These are phyloP conservation scores for Urechis unicinctus DNA, from an alignment of 2,888 invertebrate species.

Conservation along the genomic window DNA sequence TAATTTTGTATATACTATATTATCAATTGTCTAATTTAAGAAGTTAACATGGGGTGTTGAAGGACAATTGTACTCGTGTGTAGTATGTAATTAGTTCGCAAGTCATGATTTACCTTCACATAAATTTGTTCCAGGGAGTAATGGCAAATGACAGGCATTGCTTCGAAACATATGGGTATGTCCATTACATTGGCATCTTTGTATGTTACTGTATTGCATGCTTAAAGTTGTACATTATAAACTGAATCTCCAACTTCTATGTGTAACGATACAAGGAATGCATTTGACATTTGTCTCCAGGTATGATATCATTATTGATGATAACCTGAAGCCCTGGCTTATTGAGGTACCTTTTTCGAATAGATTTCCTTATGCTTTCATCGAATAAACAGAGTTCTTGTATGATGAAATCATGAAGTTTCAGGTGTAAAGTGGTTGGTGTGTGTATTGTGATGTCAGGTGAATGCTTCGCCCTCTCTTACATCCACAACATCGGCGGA, in stretches of 20 bases:
- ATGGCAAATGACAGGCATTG: constrained; percentile 90
- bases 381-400: no score
- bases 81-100: background rate
- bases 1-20: no score
- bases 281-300: constrained; percentile 32
- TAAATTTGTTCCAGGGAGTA: constrained; percentile 52
- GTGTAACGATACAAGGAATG: no score
- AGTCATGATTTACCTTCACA: background rate
- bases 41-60: no score
- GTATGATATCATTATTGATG: constrained; percentile 92
- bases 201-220: no score
- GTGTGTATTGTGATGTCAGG: constrained; percentile 52
- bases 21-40: no score
- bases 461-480: constrained; percentile 91
- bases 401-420: no score
- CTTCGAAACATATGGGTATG: constrained; percentile 81
- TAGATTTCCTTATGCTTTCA: background rate
- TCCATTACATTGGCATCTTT: background rate
- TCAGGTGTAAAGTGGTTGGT: no score
- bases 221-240: no score
- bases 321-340: constrained; percentile 87
- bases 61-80: background rate
- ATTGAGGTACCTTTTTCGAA: constrained; percentile 65
- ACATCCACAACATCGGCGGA: constrained; percentile 92
- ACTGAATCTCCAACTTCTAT: no score